Percentiles rank a stretch among this genome's conserved stretches.
Conservation (phyloP, 2,113 vertebrate genomes). For the Rostratula benghalensis region DNA sequence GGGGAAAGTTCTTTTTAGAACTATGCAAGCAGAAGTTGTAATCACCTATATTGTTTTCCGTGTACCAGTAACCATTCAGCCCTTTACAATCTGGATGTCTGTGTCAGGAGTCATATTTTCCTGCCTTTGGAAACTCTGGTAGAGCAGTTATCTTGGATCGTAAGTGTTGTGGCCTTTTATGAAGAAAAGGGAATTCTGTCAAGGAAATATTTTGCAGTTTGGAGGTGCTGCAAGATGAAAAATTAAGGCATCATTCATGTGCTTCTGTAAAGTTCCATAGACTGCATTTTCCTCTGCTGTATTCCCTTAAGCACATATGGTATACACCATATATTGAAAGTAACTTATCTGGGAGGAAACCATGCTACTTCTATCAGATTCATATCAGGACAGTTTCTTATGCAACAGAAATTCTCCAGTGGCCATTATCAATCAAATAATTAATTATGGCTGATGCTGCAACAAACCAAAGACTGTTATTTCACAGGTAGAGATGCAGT, state of each 20-base stretch:
- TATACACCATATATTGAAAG: neutral
- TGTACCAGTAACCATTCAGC: neutral
- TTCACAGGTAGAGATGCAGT: neutral
- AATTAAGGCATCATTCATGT: neutral
- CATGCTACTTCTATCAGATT: neutral
- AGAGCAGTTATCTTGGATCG: neutral
- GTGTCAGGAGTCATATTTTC: neutral
- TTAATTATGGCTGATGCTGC: neutral
- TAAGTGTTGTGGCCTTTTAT: neutral
- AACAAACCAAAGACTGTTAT: neutral
- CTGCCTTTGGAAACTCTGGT: neutral
- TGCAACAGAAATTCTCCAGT: neutral
- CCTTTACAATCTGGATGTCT: neutral
- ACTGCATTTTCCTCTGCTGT: neutral
- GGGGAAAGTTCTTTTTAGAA: neutral
- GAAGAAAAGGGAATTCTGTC: constrained; percentile 8
- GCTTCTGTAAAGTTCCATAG: neutral
- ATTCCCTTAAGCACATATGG: neutral
- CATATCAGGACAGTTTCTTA: neutral
- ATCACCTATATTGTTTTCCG: no score
- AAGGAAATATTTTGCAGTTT: neutral
- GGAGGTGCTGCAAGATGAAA: neutral
- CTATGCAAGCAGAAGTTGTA: neutral
- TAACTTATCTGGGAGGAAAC: neutral
- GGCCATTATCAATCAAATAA: neutral